These are phyloP conservation scores for Caradrina kadenii DNA, from an alignment of 2,888 invertebrate species.

Conservation along the genomic window DNA sequence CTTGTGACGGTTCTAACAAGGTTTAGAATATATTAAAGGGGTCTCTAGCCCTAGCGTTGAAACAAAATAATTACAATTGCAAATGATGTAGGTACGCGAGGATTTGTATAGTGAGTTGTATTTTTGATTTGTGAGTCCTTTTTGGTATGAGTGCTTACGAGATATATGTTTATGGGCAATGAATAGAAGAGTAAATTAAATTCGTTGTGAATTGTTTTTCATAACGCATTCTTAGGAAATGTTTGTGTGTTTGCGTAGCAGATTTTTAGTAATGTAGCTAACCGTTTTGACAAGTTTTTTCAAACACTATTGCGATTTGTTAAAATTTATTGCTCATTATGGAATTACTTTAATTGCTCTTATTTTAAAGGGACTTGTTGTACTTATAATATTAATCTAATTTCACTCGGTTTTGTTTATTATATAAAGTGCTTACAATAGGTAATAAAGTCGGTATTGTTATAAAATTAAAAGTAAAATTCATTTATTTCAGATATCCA, in stretches of 20 bases:
- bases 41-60: constrained; percentile 7
- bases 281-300: constrained; percentile 1
- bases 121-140: constrained; percentile 3
- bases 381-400: constrained; percentile 32
- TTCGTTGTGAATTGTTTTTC: constrained; percentile 36
- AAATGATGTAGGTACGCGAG: constrained; percentile 14
- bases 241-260: constrained; percentile 16
- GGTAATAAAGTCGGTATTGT: constrained; percentile 34
- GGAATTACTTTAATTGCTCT: constrained; percentile 15
- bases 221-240: constrained; percentile 5
- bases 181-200: constrained; percentile 6
- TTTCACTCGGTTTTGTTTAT: constrained; percentile 26
- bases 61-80: constrained; percentile 23
- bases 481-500: no score
- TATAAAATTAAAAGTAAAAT: no score
- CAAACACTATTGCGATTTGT: constrained; percentile 4
- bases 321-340: constrained; percentile 3
- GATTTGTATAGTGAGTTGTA: constrained; percentile 4
- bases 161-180: neutral
- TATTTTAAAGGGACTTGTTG: constrained; percentile 14
- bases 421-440: constrained; percentile 29
- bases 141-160: neutral
- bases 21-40: constrained; percentile 13
- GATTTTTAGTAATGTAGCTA: neutral
- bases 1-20: constrained; percentile 35